Conservation (phyloP, 2,888 invertebrate genomes). For the Lepidochitona cinerea region DNA sequence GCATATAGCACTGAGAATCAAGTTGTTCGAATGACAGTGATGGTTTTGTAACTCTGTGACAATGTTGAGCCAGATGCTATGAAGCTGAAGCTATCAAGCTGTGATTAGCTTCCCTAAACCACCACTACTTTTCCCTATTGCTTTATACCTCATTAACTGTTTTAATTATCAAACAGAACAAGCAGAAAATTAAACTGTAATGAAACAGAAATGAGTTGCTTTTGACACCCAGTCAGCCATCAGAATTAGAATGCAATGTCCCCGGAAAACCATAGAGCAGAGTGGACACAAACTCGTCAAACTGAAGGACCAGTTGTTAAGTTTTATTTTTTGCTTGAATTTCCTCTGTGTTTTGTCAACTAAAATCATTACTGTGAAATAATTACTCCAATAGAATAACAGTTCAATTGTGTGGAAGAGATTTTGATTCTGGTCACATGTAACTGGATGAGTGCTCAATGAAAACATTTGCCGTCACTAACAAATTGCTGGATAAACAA, state of each 20-base stretch:
- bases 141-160: neutral
- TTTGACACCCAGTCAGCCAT: neutral
- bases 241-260: neutral
- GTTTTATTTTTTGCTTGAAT: neutral
- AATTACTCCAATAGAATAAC: neutral
- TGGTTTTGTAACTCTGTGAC: no score
- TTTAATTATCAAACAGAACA: constrained; percentile 7
- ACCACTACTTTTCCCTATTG: neutral
- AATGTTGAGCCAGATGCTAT: no score
- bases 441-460: neutral
- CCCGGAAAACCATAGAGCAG: neutral
- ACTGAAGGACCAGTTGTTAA: neutral
- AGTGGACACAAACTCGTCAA: neutral
- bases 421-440: neutral
- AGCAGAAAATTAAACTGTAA: constrained; percentile 7
- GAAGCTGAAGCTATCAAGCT: no score
- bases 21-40: no score
- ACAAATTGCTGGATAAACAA: no score
- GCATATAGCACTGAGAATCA: no score
- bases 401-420: neutral
- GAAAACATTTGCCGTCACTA: neutral
- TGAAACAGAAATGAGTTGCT: constrained; percentile 5
- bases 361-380: neutral
- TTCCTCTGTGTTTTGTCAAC: neutral
- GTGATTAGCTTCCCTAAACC: neutral